Conservation (phyloP, 2,888 invertebrate species). For the Aspidiotus rigidus region DNA sequence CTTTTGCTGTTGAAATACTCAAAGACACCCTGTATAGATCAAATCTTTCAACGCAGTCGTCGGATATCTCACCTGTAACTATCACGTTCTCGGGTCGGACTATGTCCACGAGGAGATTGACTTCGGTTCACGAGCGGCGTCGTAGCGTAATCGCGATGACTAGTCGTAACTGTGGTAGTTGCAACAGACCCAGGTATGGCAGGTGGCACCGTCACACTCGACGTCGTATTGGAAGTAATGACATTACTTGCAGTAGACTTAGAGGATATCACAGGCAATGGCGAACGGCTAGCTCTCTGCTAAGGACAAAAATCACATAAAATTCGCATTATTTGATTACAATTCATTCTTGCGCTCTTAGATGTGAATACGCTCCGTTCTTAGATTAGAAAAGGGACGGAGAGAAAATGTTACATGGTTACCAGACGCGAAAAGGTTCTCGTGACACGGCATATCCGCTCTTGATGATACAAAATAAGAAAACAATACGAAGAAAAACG, state of each 20-base stretch:
- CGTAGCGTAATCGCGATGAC: slow-evolving; percentile 46
- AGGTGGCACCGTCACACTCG: slow-evolving; percentile 15
- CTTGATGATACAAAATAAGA: background rate
- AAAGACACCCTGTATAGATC: no score
- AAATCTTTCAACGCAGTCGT: background rate
- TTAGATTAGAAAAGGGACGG: no score
- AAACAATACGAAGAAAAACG: background rate
- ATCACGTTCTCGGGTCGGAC: slow-evolving; percentile 70
- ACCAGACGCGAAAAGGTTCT: background rate
- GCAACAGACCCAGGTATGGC: slow-evolving; percentile 39
- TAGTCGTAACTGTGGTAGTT: slow-evolving; percentile 46
- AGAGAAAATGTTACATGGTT: no score
- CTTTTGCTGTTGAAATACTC: no score
- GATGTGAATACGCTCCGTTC: no score
- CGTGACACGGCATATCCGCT: background rate
- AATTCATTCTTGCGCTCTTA: no score
- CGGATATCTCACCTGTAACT: slow-evolving; percentile 61
- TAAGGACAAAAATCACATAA: background rate
- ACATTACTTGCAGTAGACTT: slow-evolving; percentile 30
- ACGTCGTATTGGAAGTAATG: slow-evolving; percentile 23
- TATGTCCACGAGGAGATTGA: slow-evolving; percentile 68
- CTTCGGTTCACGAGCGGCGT: slow-evolving; percentile 46
- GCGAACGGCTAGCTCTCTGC: slow-evolving; percentile 36
- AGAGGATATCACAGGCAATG: slow-evolving; percentile 37
- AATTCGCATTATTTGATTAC: no score